A percentile compares a stretch with the other conserved stretches of the same genome.
These are phyloP conservation scores for Drosophila paranaensis DNA, from an alignment of 2,888 invertebrate species.

Conservation along the genomic window DNA sequence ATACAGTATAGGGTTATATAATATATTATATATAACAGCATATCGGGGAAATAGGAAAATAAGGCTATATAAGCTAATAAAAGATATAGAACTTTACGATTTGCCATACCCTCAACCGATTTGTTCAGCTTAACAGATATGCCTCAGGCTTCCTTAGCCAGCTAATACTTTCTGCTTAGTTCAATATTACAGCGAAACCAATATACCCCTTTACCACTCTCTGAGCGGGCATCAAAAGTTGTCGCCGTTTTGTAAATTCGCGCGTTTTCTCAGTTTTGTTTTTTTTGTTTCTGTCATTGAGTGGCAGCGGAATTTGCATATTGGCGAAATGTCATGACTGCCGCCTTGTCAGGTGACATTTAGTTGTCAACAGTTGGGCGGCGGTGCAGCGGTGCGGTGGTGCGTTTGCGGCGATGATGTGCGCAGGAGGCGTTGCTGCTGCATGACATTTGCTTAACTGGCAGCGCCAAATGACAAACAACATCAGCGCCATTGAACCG, in stretches of 20 bases:
- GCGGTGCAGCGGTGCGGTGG: conserved; percentile 12
- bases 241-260: conserved; percentile 39
- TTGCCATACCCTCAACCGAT: too few species aligned
- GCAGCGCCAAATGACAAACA: conserved; percentile 66
- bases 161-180: too few species aligned
- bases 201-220: not conserved
- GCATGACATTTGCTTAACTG: conserved; percentile 53
- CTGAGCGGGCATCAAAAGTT: conserved; percentile 8
- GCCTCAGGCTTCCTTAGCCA: too few species aligned
- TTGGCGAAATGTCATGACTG: conserved; percentile 62
- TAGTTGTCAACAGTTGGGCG: conserved; percentile 33
- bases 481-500: conserved; percentile 73
- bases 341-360: conserved; percentile 35
- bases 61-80: too few species aligned
- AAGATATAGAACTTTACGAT: too few species aligned
- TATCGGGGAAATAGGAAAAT: too few species aligned
- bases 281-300: conserved; percentile 18
- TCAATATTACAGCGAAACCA: not conserved
- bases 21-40: too few species aligned
- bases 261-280: conserved; percentile 8
- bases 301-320: conserved; percentile 63
- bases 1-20: too few species aligned
- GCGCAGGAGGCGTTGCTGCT: conserved; percentile 7
- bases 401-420: not conserved
- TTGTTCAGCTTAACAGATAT: too few species aligned